A percentile compares a stretch with the other conserved stretches of the same genome.
These are phyloP conservation scores for Beroe forskalii DNA, from an alignment of 37 sponge, comb jelly and placozoan species.

Conservation along the genomic window DNA sequence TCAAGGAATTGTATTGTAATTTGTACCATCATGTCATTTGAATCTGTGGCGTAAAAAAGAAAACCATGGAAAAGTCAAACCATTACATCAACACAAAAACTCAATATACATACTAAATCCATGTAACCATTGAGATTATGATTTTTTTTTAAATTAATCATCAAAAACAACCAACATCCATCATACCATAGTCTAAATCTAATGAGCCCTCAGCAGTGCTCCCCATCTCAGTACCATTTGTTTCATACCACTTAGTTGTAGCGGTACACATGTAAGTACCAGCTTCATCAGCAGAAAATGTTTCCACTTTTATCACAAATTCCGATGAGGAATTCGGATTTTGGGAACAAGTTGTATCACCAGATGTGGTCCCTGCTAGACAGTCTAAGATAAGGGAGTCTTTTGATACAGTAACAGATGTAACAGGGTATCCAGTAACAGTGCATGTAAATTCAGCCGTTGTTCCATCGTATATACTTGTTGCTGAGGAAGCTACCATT, in stretches of 20 bases:
- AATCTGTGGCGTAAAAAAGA: too few species aligned
- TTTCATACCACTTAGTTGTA: neutral
- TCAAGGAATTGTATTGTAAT: too few species aligned
- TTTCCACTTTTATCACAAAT: neutral
- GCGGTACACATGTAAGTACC: conserved; percentile 13
- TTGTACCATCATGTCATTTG: too few species aligned
- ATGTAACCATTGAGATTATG: too few species aligned
- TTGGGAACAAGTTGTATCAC: neutral
- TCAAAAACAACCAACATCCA: too few species aligned
- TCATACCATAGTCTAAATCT: too few species aligned
- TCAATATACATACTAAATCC: too few species aligned
- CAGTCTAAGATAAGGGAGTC: neutral
- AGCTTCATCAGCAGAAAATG: neutral
- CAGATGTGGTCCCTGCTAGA: neutral
- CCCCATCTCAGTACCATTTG: neutral
- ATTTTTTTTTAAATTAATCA: too few species aligned
- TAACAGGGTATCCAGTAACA: conserved; percentile 21
- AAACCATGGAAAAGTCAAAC: too few species aligned
- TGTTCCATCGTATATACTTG: neutral
- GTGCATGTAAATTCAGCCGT: neutral
- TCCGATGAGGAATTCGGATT: neutral
- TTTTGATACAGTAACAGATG: neutral
- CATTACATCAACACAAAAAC: too few species aligned
- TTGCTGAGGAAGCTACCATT: neutral
- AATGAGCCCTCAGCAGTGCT: neutral